Evolutionary conservation across 92 coral and sea anemone genomes (phyloP).

Genomic region (Bergia puertoricense): DNA sequence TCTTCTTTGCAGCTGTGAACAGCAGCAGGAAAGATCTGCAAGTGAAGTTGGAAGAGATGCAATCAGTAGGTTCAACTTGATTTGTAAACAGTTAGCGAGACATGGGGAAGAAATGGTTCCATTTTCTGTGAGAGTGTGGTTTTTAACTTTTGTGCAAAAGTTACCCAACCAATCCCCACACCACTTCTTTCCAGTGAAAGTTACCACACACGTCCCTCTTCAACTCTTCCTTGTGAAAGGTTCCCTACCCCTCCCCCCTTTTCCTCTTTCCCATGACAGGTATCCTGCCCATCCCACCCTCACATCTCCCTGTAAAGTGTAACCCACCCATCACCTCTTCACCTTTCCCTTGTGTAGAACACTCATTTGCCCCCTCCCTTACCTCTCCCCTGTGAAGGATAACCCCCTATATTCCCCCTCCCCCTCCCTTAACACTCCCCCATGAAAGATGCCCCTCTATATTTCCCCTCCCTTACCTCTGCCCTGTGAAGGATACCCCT

Average conservation of each 20-base stretch:
- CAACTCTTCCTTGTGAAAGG: not conserved
- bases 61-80: not conserved
- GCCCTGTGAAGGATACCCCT: too few relatives aligned
- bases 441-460: too few relatives aligned
- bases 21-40: constrained; percentile 2
- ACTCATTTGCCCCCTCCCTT: not conserved
- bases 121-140: not conserved
- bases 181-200: not conserved
- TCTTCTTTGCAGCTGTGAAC: not conserved
- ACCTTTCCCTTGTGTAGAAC: too few relatives aligned
- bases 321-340: not conserved
- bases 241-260: not conserved
- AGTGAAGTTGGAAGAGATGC: constrained; percentile 24
- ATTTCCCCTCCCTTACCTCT: too few relatives aligned
- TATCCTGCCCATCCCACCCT: not conserved
- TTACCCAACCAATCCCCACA: too few relatives aligned
- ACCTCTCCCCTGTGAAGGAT: not conserved
- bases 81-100: not conserved
- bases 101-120: not conserved
- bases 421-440: too few relatives aligned
- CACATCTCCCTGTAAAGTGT: not conserved
- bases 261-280: too few relatives aligned
- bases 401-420: too few relatives aligned
- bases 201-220: too few relatives aligned
- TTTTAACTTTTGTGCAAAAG: too few relatives aligned